These are phyloP conservation scores for Papilio glaucus DNA, from an alignment of 1,140 invertebrate species.

Conservation along the genomic window DNA sequence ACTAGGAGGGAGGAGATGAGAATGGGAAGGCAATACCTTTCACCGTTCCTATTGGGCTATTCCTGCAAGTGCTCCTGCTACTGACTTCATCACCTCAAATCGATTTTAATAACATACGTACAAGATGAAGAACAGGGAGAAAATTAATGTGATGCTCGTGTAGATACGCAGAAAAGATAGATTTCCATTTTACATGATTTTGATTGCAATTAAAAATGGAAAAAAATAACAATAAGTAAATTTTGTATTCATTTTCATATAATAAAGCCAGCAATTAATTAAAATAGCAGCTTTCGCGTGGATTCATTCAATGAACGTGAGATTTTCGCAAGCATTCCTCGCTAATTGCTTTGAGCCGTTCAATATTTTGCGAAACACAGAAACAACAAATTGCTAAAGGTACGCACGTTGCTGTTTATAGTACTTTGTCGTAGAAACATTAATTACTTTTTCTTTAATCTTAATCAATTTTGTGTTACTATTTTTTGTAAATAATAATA, in stretches of 20 bases:
- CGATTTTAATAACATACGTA: no score
- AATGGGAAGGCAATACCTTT: no score
- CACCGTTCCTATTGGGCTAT: no score
- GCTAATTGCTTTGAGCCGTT: conserved; percentile 68
- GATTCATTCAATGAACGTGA: conserved; percentile 61
- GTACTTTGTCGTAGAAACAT: neutral
- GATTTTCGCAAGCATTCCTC: conserved; percentile 69
- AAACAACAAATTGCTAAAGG: conserved; percentile 27
- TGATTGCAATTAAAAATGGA: neutral
- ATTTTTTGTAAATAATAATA: neutral
- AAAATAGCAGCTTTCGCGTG: conserved; percentile 50
- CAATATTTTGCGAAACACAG: conserved; percentile 39
- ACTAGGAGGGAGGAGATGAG: no score
- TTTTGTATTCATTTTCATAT: conserved; percentile 34
- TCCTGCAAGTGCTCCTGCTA: no score
- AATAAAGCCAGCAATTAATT: conserved; percentile 36
- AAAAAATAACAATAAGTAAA: conserved; percentile 17
- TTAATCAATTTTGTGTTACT: neutral
- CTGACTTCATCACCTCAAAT: no score
- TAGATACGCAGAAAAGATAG: no score
- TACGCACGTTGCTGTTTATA: conserved; percentile 34
- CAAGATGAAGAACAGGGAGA: no score
- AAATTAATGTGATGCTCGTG: no score
- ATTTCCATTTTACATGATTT: neutral
- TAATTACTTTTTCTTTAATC: neutral